These are phyloP conservation scores for Mellivora capensis DNA, from an alignment of 2,113 vertebrate species.

Conservation along the genomic window DNA sequence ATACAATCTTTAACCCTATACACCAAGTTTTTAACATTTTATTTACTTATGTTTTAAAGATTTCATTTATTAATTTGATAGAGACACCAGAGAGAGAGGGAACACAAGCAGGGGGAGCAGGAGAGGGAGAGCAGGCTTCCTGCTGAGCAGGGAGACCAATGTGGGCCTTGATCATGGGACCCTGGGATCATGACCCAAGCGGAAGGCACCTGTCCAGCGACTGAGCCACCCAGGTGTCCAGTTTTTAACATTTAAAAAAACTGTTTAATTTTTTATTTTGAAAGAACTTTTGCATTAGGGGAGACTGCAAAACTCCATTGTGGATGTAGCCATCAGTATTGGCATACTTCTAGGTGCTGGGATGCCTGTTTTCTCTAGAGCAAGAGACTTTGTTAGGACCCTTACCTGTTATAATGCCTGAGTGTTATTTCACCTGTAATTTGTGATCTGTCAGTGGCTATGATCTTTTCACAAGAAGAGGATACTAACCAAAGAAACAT, in stretches of 20 bases:
- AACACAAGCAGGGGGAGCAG: too few species aligned
- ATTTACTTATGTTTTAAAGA: too few species aligned
- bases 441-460: background rate
- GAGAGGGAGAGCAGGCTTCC: too few species aligned
- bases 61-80: too few species aligned
- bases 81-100: too few species aligned
- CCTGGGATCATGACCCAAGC: too few species aligned
- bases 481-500: background rate
- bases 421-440: background rate
- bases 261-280: background rate
- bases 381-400: background rate
- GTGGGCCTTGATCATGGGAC: too few species aligned
- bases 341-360: background rate
- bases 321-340: fast-evolving
- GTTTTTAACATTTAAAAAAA: background rate
- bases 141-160: too few species aligned
- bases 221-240: too few species aligned
- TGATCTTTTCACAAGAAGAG: background rate
- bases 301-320: background rate
- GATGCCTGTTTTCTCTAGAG: background rate
- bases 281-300: background rate
- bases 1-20: background rate
- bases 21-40: background rate
- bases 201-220: too few species aligned
- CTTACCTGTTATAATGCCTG: background rate